Conservation (phyloP, 2,113 vertebrate genomes). For the Myotis davidii region DNA sequence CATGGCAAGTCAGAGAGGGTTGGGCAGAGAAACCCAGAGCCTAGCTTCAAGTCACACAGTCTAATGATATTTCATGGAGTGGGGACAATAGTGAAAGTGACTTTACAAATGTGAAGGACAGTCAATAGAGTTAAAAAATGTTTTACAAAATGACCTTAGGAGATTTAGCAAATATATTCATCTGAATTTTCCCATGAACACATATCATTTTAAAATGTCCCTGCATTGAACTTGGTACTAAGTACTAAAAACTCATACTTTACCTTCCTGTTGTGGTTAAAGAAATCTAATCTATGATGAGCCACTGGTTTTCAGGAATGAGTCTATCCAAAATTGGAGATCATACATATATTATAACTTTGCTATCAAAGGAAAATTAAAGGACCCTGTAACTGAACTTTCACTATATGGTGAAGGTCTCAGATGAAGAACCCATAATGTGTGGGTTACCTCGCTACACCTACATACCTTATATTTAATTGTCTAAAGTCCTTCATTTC, state of each 20-base stretch:
- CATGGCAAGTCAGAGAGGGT: constrained; percentile 47
- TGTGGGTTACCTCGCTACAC: neutral
- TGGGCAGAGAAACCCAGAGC: constrained; percentile 51
- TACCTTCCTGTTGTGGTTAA: constrained; percentile 1
- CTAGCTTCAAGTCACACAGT: constrained; percentile 26
- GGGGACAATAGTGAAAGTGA: constrained; percentile 53
- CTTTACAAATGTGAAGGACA: constrained; percentile 38
- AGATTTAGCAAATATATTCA: constrained; percentile 32
- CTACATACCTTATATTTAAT: neutral
- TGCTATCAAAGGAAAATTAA: constrained; percentile 34
- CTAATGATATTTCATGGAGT: constrained; percentile 47
- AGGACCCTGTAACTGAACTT: neutral
- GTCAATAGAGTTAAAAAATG: neutral
- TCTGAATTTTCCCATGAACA: constrained; percentile 25
- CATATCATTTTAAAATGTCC: neutral
- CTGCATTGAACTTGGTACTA: constrained; percentile 30
- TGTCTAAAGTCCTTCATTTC: neutral
- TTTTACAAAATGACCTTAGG: constrained; percentile 37
- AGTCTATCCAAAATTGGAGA: constrained; percentile 33
- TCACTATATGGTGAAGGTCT: neutral
- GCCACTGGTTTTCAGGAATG: constrained; percentile 30
- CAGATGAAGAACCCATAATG: neutral
- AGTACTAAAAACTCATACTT: neutral
- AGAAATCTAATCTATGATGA: constrained; percentile 44
- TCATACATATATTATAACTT: neutral